Evolutionary conservation across 2,113 vertebrate genomes (phyloP), one percentile per base, ranked within the genome.

Genomic region (Antechinus stuartii): DNA sequence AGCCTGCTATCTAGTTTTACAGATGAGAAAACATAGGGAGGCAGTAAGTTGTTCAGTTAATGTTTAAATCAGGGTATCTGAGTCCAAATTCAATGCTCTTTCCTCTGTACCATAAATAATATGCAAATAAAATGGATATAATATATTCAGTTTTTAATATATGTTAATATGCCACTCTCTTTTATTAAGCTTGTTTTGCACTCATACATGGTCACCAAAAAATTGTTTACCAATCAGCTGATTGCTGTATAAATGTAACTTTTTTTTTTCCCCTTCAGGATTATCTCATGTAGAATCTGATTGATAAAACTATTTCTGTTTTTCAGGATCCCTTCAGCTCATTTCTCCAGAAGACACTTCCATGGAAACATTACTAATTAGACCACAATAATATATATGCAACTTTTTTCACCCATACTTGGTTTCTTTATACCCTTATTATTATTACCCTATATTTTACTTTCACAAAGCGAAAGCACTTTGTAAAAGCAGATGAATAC

Each of bases 341-440:
- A 89, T 11, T 97, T 68, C 9, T 92, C 11, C 52, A 35, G 2
- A 92, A 96, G 92, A 89, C 50, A 46, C 56, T 46, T 94, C 90
- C 92, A 25, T 46, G 42, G 30, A 95, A 25, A 94, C 57, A 96
- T n/a, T 93, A 46, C 95, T 95, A 96, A 92, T 35, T 30, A 76
- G 90, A 19, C 94, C 91, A 94, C 56, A 84, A 30, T 90, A 30
- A 84, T 92, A 57, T 27, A 57, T 57, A 42, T 84, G 6, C 8
- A 54, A 90, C 2, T 52, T 19, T 94, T 93, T 94, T 76, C 92
- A 89, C 90, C 94, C 76, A 95, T 4, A 92, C 27, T 90, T 26
- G 30, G 93, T 56, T 90, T 96, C 54, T 94, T 93, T 47, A 91
- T 94, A 42, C 24, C 35, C 22, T 92, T 27, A 47, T 47, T 47